Evolutionary conservation across 2,888 invertebrate species (phyloP).

Genomic region (Oscheius sp.): DNA sequence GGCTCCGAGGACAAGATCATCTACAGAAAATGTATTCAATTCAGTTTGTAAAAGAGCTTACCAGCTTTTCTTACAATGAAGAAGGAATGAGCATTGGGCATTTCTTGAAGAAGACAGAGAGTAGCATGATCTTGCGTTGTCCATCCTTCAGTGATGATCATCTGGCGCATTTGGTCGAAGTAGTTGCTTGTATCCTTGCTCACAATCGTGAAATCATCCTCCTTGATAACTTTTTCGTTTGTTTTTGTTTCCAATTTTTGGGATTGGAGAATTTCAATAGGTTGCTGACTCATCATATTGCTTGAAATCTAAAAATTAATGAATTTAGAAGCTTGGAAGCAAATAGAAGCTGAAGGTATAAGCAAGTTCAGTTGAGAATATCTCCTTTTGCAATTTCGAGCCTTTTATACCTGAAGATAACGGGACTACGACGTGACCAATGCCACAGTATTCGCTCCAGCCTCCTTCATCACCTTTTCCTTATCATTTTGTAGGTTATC

Average conservation of each 20-base stretch:
- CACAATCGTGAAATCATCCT: constrained; percentile 5
- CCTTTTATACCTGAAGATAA: background rate
- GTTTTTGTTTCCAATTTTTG: background rate
- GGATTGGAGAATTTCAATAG: background rate
- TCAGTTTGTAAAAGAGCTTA: constrained; percentile 7
- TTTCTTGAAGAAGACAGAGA: constrained; percentile 18
- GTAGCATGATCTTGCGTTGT: constrained; percentile 29
- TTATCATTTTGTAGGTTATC: no score
- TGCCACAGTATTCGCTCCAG: no score
- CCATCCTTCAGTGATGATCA: constrained; percentile 23
- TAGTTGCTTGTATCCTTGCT: constrained; percentile 9
- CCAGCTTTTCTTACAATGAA: constrained; percentile 23
- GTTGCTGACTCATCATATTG: background rate
- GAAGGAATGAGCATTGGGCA: constrained; percentile 2
- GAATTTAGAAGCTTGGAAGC: background rate
- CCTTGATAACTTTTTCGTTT: background rate
- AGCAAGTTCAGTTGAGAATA: no score
- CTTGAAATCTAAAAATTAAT: background rate
- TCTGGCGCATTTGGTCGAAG: constrained; percentile 19
- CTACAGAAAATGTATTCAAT: background rate
- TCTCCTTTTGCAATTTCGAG: background rate
- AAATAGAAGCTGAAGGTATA: no score
- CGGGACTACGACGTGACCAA: background rate
- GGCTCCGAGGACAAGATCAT: constrained; percentile 7
- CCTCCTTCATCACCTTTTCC: no score